phyloP scores from a whole-genome alignment of 2,888 invertebrate species.

The Augochlorella aurata region DNA sequence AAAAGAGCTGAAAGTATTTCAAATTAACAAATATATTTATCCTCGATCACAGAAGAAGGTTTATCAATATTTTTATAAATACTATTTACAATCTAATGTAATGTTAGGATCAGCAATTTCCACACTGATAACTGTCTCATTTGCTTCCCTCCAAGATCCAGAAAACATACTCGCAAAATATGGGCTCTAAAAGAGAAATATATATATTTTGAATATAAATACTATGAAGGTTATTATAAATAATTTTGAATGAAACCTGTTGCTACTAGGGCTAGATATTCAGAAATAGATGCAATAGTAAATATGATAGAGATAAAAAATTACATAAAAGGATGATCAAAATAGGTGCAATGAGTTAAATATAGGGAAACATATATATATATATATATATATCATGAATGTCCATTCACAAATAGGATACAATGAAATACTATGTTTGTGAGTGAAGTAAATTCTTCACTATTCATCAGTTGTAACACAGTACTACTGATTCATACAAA shows the following conservation, averaged over 20 bases:
- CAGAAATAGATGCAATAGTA: neutral
- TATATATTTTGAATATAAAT: neutral
- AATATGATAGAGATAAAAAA: neutral
- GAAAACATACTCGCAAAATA: conserved; percentile 92
- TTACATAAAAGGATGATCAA: neutral
- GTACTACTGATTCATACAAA: neutral
- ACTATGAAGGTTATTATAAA: neutral
- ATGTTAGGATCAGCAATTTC: conserved; percentile 89
- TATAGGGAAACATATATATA: neutral
- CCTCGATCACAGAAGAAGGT: neutral
- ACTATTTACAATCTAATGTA: conserved; percentile 85
- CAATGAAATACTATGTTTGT: neutral
- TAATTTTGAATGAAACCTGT: neutral
- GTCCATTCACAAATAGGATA: neutral
- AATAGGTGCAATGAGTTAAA: neutral
- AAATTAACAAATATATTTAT: neutral
- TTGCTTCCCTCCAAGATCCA: conserved; percentile 89
- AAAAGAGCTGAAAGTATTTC: conserved; percentile 84
- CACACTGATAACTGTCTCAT: conserved; percentile 86
- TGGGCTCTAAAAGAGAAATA: conserved; percentile 84
- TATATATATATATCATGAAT: neutral
- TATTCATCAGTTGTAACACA: neutral
- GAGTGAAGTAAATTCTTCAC: neutral
- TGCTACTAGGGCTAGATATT: neutral
- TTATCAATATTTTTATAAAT: neutral